phyloP scores from a whole-genome alignment of 2,113 vertebrate genomes.

The Typhlomys cinereus region DNA sequence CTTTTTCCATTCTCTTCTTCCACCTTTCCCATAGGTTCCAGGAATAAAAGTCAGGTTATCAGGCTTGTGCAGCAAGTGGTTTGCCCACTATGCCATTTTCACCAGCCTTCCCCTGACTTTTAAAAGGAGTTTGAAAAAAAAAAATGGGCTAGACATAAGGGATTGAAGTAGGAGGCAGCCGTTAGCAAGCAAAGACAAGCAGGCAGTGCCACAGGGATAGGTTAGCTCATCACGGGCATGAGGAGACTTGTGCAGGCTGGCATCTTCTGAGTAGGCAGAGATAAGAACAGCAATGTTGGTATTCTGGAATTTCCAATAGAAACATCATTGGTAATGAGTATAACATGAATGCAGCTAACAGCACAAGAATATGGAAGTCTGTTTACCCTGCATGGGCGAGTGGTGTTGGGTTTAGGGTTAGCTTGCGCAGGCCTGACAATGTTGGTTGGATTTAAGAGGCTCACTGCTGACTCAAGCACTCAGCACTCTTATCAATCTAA shows the following conservation, averaged over 20 bases:
- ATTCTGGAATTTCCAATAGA: neutral
- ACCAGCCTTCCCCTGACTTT: neutral
- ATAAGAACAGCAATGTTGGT: neutral
- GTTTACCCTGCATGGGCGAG: neutral
- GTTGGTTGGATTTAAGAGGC: neutral
- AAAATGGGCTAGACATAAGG: neutral
- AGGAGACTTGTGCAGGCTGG: neutral
- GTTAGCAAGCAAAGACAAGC: neutral
- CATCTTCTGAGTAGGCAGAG: neutral
- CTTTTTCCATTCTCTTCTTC: no score
- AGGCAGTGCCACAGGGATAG: neutral
- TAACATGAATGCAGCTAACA: neutral
- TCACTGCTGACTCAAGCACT: neutral
- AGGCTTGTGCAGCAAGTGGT: no score
- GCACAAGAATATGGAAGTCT: neutral
- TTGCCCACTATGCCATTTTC: no score
- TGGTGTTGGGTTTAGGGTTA: no score
- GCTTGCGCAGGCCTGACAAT: no score
- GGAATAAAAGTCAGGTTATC: no score
- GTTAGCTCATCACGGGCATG: neutral
- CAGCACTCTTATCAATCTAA: neutral
- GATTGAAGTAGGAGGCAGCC: neutral
- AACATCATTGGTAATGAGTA: neutral
- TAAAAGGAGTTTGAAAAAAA: neutral
- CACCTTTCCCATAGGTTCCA: no score